A percentile compares a stretch with the other conserved stretches of the same genome.
These are phyloP conservation scores for Apotomis capreana DNA, from an alignment of 2,888 invertebrate species.

Conservation along the genomic window DNA sequence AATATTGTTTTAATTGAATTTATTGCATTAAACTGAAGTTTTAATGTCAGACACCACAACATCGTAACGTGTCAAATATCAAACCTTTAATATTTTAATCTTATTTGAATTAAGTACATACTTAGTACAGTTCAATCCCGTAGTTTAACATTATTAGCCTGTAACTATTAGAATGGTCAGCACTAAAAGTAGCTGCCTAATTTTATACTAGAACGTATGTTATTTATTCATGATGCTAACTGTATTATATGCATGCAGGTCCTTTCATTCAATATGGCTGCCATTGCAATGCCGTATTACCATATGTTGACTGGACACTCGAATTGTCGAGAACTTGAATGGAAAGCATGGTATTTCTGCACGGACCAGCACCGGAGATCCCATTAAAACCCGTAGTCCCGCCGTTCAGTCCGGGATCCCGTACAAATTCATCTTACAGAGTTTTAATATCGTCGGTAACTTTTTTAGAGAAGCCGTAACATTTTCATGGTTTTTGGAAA, in stretches of 20 bases:
- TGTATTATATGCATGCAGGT: background rate
- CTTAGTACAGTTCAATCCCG: too few species aligned
- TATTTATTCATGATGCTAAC: background rate
- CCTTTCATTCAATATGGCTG: background rate
- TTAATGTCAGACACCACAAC: background rate
- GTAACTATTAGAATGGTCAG: too few species aligned
- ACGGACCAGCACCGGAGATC: background rate
- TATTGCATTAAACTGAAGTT: background rate
- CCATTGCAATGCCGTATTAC: background rate
- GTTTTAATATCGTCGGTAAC: too few species aligned
- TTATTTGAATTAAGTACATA: too few species aligned
- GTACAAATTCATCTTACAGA: too few species aligned
- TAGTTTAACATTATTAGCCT: too few species aligned
- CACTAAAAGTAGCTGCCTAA: too few species aligned
- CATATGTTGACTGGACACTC: background rate
- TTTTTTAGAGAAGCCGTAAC: too few species aligned
- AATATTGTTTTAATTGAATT: constrained; percentile 1
- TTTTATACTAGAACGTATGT: too few species aligned
- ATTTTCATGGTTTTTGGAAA: too few species aligned
- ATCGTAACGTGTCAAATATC: background rate
- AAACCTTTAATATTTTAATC: too few species aligned
- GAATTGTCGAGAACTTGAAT: background rate
- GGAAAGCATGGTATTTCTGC: background rate
- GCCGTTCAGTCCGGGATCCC: too few species aligned
- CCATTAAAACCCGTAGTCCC: background rate